Percentiles rank a stretch among this genome's conserved stretches.
Evolutionary conservation across 2,888 invertebrate genomes (phyloP).

Genomic region (Synergus laeviventris): DNA sequence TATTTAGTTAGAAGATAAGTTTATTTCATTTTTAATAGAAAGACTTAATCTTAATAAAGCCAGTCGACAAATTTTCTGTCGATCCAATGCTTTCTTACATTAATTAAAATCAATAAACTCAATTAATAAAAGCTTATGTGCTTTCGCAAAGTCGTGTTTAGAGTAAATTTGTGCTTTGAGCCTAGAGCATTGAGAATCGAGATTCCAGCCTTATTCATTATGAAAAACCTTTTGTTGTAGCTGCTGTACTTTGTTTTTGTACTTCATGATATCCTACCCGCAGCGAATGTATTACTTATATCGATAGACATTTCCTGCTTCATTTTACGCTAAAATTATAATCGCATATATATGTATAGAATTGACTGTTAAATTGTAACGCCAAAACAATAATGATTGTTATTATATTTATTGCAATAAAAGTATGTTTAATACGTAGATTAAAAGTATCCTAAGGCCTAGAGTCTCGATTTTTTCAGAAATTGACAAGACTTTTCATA

Average conservation of each 20-base stretch:
- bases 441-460: no score
- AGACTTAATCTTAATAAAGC: not conserved
- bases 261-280: slow-evolving; percentile 61
- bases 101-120: not conserved
- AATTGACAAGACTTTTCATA: not conserved
- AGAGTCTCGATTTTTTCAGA: not conserved
- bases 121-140: not conserved
- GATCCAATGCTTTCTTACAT: not conserved
- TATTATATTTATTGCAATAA: slow-evolving; percentile 72
- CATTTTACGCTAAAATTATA: slow-evolving; percentile 67
- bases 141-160: slow-evolving; percentile 1
- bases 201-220: not conserved
- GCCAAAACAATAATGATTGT: slow-evolving; percentile 70
- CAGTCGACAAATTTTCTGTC: not conserved
- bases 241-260: slow-evolving; percentile 61
- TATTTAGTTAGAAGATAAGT: not conserved
- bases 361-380: slow-evolving; percentile 70
- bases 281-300: slow-evolving; percentile 67
- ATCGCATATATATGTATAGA: slow-evolving; percentile 67
- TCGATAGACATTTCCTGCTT: slow-evolving; percentile 63
- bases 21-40: not conserved
- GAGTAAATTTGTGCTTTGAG: slow-evolving; percentile 42
- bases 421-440: slow-evolving; percentile 54
- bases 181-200: slow-evolving; percentile 22
- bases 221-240: slow-evolving; percentile 56